Evolutionary conservation across 2,797 vertebrate genomes (phyloP).

Genomic region (Cynodonichthys magdalenae): DNA sequence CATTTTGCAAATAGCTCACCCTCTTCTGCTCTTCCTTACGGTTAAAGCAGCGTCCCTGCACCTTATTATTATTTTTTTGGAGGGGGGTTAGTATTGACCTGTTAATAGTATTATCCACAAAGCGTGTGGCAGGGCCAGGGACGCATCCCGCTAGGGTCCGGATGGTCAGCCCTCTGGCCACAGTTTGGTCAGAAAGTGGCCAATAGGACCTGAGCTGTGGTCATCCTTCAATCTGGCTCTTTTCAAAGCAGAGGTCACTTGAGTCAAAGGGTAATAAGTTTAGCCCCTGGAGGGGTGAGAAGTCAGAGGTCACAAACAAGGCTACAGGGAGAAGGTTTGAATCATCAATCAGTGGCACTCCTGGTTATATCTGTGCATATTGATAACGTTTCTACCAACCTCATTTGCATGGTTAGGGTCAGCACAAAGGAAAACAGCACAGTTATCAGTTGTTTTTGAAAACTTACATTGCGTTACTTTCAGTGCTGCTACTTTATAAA

Average conservation of each 20-base stretch:
- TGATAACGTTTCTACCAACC: slow-evolving; percentile 58
- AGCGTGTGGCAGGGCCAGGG: slow-evolving; percentile 80
- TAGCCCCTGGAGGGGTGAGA: slow-evolving; percentile 80
- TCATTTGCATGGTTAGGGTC: slow-evolving; percentile 69
- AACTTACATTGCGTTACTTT: slow-evolving; percentile 1
- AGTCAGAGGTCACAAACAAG: slow-evolving; percentile 90
- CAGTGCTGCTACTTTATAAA: background rate
- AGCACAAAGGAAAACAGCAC: slow-evolving; percentile 51
- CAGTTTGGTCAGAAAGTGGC: slow-evolving; percentile 83
- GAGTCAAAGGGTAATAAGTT: slow-evolving; percentile 95
- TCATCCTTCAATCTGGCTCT: slow-evolving; percentile 90
- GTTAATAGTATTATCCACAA: slow-evolving; percentile 78
- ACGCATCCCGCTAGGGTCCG: slow-evolving; percentile 71
- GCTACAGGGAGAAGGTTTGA: slow-evolving; percentile 81
- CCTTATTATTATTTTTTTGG: slow-evolving; percentile 32
- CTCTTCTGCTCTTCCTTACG: slow-evolving; percentile 44
- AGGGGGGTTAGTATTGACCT: slow-evolving; percentile 69
- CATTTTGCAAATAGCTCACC: slow-evolving; percentile 44
- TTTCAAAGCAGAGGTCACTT: slow-evolving; percentile 87
- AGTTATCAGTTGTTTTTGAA: slow-evolving; percentile 9
- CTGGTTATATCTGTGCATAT: slow-evolving; percentile 69
- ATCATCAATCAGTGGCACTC: slow-evolving; percentile 79
- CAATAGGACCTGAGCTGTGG: slow-evolving; percentile 84
- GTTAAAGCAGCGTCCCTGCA: slow-evolving; percentile 33
- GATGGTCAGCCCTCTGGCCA: slow-evolving; percentile 74